Percentiles rank a stretch among this genome's conserved stretches.
These are phyloP conservation scores for Anisognathus igniventris DNA, from an alignment of 2,797 vertebrate species.

Conservation along the genomic window DNA sequence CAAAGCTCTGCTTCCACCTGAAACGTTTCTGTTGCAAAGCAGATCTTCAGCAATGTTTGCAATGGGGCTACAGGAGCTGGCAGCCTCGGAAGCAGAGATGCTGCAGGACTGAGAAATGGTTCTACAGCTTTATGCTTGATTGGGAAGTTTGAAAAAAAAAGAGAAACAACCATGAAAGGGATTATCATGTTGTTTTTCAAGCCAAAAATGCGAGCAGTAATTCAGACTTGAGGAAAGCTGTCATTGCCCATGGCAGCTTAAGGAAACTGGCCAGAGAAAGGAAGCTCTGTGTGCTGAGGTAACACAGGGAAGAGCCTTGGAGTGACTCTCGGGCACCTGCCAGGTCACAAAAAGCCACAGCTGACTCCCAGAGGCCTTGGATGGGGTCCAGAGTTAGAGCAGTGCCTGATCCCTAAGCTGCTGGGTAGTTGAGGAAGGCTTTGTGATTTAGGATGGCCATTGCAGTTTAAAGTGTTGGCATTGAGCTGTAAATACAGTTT, in stretches of 20 bases:
- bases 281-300: background rate
- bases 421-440: background rate
- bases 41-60: background rate
- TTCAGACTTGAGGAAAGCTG: background rate
- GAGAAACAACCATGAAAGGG: background rate
- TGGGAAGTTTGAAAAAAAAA: background rate
- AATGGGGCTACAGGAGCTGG: background rate
- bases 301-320: background rate
- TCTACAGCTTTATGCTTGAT: background rate
- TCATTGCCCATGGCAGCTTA: background rate
- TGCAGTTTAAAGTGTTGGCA: conserved; percentile 15
- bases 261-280: background rate
- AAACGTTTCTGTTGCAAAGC: background rate
- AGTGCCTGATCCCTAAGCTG: background rate
- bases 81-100: background rate
- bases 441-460: conserved; percentile 5
- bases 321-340: background rate
- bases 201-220: background rate
- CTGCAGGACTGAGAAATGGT: background rate
- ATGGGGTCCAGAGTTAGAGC: background rate
- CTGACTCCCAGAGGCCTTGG: conserved; percentile 9
- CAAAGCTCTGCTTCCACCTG: background rate
- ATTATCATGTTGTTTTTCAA: background rate
- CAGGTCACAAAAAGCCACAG: background rate
- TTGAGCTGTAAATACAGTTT: background rate